phyloP scores from a whole-genome alignment of 2,888 invertebrate species.

The Koerneria pararmatus region DNA sequence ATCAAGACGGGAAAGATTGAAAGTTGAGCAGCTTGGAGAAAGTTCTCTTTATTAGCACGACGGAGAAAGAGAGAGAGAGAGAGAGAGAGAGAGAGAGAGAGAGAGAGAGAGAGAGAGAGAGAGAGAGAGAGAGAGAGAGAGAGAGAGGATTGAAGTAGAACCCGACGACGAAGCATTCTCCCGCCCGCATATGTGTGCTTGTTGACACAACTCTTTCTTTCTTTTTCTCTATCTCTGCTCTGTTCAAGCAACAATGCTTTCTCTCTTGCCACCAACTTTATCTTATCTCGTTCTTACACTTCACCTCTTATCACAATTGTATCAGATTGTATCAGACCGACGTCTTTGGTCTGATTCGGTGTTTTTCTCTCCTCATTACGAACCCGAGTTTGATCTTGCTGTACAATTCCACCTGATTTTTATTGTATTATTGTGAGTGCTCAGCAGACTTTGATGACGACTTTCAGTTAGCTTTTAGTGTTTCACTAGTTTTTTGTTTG shows the following conservation, averaged over 20 bases:
- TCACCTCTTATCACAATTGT: too few relatives aligned
- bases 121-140: slow-evolving; percentile 10
- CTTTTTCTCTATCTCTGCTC: slow-evolving; percentile 4
- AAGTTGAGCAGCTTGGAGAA: background rate
- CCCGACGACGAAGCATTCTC: background rate
- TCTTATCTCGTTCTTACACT: background rate
- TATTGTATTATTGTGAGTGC: too few relatives aligned
- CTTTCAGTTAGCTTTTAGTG: too few relatives aligned
- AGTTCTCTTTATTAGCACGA: background rate
- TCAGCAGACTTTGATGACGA: too few relatives aligned
- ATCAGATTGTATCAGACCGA: too few relatives aligned
- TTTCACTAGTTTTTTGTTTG: too few relatives aligned
- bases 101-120: background rate
- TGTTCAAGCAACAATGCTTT: background rate
- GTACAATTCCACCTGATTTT: too few relatives aligned
- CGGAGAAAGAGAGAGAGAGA: background rate
- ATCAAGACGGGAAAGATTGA: background rate
- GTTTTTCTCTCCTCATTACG: too few relatives aligned
- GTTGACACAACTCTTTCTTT: background rate
- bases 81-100: background rate
- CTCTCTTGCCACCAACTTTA: background rate
- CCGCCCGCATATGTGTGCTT: background rate
- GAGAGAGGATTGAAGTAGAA: background rate
- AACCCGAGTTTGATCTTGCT: too few relatives aligned
- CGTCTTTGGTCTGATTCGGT: too few relatives aligned